Percentiles rank a stretch among this genome's conserved stretches.
These are phyloP conservation scores for Paratrypauchen microcephalus DNA, from an alignment of 2,797 vertebrate genomes.

Conservation along the genomic window DNA sequence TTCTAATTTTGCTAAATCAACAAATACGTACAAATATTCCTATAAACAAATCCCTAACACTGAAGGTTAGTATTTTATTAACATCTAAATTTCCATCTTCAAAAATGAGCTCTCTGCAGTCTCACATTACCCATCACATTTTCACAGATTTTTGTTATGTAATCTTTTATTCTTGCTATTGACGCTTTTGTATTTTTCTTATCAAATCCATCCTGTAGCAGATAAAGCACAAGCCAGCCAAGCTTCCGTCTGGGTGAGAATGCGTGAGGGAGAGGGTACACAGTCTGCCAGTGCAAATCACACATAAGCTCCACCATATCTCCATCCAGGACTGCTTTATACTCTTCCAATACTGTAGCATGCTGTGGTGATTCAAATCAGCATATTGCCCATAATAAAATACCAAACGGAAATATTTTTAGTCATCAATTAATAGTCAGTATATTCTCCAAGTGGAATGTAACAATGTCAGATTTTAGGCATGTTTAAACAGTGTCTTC, in stretches of 20 bases:
- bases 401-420: background rate
- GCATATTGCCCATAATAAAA: slow-evolving; percentile 8
- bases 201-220: slow-evolving; percentile 2
- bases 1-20: too few relatives aligned
- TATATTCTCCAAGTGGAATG: background rate
- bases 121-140: background rate
- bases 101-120: background rate
- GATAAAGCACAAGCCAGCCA: slow-evolving; percentile 9
- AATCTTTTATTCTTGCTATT: background rate
- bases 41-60: too few relatives aligned
- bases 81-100: background rate
- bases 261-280: background rate
- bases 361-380: background rate
- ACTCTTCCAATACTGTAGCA: background rate
- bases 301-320: slow-evolving; percentile 2
- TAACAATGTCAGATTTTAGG: background rate
- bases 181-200: background rate
- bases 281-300: slow-evolving; percentile 8
- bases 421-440: background rate
- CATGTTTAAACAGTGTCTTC: too few relatives aligned
- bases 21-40: too few relatives aligned
- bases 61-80: background rate
- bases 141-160: background rate
- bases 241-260: slow-evolving; percentile 5
- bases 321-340: slow-evolving; percentile 4